Conservation (phyloP, 1,140 invertebrate species). For the Conus betulinus region DNA sequence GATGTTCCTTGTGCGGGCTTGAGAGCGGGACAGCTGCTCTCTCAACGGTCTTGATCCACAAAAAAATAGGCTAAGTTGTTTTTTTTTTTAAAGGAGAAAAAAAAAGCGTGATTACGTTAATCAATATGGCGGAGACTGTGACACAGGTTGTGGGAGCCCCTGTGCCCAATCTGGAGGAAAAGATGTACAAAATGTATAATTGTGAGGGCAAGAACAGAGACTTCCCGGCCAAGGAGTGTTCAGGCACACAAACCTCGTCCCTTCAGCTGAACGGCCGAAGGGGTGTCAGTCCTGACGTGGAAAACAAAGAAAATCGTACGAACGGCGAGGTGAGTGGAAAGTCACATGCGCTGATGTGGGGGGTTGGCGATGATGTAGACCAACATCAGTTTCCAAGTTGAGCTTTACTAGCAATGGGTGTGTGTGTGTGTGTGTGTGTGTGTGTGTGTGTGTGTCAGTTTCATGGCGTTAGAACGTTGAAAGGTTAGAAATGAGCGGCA, state of each 20-base stretch:
- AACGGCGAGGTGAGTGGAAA: slow-evolving; percentile 31
- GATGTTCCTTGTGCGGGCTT: slow-evolving; percentile 30
- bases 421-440: no score
- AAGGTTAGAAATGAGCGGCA: no score
- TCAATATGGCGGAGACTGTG: slow-evolving; percentile 35
- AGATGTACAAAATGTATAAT: slow-evolving; percentile 33
- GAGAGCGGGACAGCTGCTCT: slow-evolving; percentile 41
- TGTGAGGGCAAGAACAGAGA: slow-evolving; percentile 33
- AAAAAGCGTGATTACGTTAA: slow-evolving; percentile 28
- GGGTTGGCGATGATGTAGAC: no score
- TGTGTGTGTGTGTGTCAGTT: no score
- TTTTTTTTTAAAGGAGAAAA: no score
- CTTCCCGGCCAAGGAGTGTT: slow-evolving; percentile 27
- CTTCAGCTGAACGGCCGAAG: slow-evolving; percentile 32
- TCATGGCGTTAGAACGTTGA: no score
- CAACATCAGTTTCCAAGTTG: no score
- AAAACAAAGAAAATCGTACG: slow-evolving; percentile 34
- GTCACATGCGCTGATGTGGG: no score
- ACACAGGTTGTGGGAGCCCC: slow-evolving; percentile 28
- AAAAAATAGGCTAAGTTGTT: not conserved
- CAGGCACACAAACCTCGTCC: slow-evolving; percentile 30
- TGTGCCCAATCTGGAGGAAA: slow-evolving; percentile 24
- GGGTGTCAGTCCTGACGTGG: slow-evolving; percentile 25
- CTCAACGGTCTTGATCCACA: slow-evolving; percentile 32
- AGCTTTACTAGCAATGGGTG: no score